phyloP scores from a whole-genome alignment of 2,797 vertebrate species.

The Erithacus rubecula region DNA sequence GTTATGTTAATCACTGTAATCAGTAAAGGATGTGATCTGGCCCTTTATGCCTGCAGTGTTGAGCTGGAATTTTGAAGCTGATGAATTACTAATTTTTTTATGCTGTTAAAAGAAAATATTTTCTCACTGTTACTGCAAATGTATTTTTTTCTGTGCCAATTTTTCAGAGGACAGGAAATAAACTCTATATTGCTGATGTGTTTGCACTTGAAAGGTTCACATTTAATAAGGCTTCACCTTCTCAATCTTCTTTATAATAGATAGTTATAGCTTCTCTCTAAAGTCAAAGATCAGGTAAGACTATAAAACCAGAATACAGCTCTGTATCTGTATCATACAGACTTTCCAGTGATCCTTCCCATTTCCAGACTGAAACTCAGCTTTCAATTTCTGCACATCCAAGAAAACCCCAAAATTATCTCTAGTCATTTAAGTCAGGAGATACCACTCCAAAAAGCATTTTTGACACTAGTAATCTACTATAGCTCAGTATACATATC shows the following conservation, averaged over 20 bases:
- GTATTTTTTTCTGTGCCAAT: neutral
- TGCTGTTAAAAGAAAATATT: neutral
- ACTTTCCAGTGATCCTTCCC: neutral
- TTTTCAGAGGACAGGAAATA: neutral
- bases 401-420: neutral
- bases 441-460: neutral
- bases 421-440: neutral
- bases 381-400: neutral
- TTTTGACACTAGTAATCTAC: conserved; percentile 13
- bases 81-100: neutral
- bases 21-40: neutral
- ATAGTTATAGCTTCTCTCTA: neutral
- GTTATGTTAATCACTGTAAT: neutral
- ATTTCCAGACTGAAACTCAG: neutral
- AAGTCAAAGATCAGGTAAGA: neutral
- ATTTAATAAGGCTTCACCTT: neutral
- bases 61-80: neutral
- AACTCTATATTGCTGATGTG: neutral
- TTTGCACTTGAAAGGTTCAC: neutral
- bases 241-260: neutral
- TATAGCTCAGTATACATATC: neutral
- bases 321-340: neutral
- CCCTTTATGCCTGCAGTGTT: neutral
- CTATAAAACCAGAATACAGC: neutral
- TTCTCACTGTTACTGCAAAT: neutral